Base-by-base conservation (phyloP, 2,113 vertebrate genomes). In the Micromys minutus region DNA sequence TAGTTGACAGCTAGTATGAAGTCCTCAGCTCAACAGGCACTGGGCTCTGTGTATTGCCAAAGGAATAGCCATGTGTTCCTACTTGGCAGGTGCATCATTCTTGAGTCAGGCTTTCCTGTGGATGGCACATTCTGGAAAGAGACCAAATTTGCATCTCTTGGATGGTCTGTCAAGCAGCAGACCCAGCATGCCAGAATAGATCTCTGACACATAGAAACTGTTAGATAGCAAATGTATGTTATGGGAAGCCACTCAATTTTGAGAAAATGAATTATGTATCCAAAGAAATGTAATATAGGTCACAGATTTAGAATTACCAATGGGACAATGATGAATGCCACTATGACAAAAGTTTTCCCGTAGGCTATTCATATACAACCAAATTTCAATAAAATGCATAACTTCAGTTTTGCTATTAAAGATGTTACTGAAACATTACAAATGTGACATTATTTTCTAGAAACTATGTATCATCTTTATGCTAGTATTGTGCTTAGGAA, bases 1-100 rank as follows among this genome's bases (percentile, higher is more conserved):
- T 80, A 57, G 34, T 84, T 84, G 80, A 83, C 80, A 61, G 80
- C 55, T 83, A 83, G n/a, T 83, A 83, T 83, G 80, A 84, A 84
- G 57, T 84, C 26, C 80, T 84, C 80, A 84, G 57, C 57, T 45
- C n/a, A 63, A 31, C 15, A 31, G 80, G 24, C 26, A 84, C 80
- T 31, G 80, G 55, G 55, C 59, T 61, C 15, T 45, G n/a, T 61
- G 29, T 42, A 39, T 61, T 84, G 80, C 80, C 80, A 84, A 84
- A 84, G 16, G n/a, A 83, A 15, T 45, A 63, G n/a, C 26, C 57
- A 84, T 63, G 80, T 84, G 39, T 63, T 11, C 16, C 15, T 61
- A 84, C 80, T 84, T 84, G 80, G 57, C 57, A 63, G 80, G 39
- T 63, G 26, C 26, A 29, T 84, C 26, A 31, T 84, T 63, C 80